Base-by-base conservation (phyloP, 2,888 invertebrate species). In the Odontomyia ornata region DNA sequence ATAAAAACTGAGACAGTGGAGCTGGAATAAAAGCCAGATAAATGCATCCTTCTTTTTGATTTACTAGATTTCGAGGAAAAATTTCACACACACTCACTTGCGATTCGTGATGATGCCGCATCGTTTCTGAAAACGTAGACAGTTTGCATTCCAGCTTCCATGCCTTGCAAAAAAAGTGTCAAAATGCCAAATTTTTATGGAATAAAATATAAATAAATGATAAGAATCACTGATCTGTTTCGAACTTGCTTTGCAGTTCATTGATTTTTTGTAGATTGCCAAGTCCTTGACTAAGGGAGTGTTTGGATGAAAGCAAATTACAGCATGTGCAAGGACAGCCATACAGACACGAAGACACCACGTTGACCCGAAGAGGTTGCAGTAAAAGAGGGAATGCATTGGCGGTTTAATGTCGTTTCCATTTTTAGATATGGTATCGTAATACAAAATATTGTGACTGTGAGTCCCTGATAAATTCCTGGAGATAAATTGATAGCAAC, bases 141-240 rank as follows among this genome's bases (percentile, higher is more conserved):
- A 18, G 5, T 52, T 52, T 52, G 52, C 52, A 52, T 52, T 52
- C 52, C 52, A 52, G 52, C 4, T 52, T 52, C 52, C 5, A 52
- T 52, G 52, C 52, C 7, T 60, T 23, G 57, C 18, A 65, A 18
- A 7, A 65, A 65, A 36, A 65, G 65, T 65, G 65, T 65, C 65
- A 65, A 65, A 65, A 18, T 65, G 65, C 65, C 65, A 65, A 65
- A 65, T 65, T 65, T 65, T 21, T 5, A n/a, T 28, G 18, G 65
- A 25, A 65, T 65, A 36, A 25, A 30, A 65, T 65, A 65, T 65
- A 65, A 65, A 65, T 65, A 65, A 65, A 65, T 65, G 65, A 65
- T 36, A 30, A 36, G 27, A 65, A 65, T 65, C 65, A 13, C 65
- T 65, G 65, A 65, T 36, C 65, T 36, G 36, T 65, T 65, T 18